Evolutionary conservation across 2,888 invertebrate genomes (phyloP), one percentile per base, ranked within the genome.

Genomic region (Acleris sparsana): DNA sequence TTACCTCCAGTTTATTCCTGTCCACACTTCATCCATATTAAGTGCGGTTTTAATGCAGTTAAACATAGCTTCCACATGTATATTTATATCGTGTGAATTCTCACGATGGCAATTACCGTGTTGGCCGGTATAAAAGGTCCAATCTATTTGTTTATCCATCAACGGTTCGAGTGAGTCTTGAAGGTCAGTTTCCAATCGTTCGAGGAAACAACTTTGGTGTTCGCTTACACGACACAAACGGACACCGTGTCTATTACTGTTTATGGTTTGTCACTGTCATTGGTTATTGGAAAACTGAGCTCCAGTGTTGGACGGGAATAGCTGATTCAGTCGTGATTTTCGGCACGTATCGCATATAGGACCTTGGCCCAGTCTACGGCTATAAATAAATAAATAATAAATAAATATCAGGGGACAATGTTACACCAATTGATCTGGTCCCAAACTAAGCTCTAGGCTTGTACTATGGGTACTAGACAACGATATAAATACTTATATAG

Each of bases 71-170:
- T 55, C 43, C 53, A 25, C 51, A 29, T 55, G 44, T 25, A 49
- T 55, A 48, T 60, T 29, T 60, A 59, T 53, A 22, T 60, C 65
- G 60, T 65, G 64, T 55, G 60, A 65, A 56, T 65, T 56, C 55
- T 65, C 65, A 65, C 65, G 60, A 65, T 55, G 55, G 22, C 65
- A 44, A 65, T 65, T 61, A 65, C 51, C 51, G 29, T 49, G 29
- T 53, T 29, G 60, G 68, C 63, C 61, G 64, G 64, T 73, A 74
- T 75, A 72, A 77, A 75, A 79, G 77, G 75, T 72, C 69, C 75
- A 75, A 79, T 82, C 77, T 75, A 80, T 81, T 80, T 74, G 76
- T 67, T 72, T 71, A 74, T 76, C 75, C 75, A 72, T 79, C 74
- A 71, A 51, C 60, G 61, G 67, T 57, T 44, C 25, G 48, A 58